Conservation (phyloP, 2,113 vertebrate species). For the Taurulus bubalis region DNA sequence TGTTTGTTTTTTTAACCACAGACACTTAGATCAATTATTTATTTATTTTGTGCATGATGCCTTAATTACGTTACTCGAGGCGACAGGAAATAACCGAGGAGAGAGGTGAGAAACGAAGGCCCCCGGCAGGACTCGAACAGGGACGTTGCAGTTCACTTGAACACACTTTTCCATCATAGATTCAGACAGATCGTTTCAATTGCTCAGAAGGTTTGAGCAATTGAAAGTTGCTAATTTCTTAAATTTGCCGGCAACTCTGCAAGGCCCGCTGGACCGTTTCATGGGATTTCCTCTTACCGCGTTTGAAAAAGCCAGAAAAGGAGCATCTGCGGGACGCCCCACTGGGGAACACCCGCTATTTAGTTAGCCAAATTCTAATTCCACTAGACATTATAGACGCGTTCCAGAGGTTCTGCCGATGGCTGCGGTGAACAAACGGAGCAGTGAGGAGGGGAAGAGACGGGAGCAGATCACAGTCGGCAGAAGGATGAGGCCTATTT, state of each 20-base stretch:
- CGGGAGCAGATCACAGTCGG: conserved; percentile 37
- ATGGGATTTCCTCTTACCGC: not conserved
- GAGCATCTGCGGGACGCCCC: not conserved
- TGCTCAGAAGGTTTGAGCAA: too few relatives aligned
- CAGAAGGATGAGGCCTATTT: conserved; percentile 58
- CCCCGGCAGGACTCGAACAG: not conserved
- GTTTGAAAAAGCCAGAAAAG: conserved; percentile 11
- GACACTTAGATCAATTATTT: not conserved
- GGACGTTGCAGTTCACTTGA: too few relatives aligned
- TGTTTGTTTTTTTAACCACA: not conserved
- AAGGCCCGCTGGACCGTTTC: not conserved
- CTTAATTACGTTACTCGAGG: not conserved
- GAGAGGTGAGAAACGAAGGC: not conserved
- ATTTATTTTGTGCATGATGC: not conserved
- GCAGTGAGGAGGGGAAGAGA: conserved; percentile 3
- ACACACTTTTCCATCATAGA: not conserved
- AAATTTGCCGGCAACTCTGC: not conserved
- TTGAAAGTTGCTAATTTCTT: not conserved
- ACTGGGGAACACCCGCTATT: not conserved
- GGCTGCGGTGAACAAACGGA: not conserved
- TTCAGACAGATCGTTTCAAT: not conserved
- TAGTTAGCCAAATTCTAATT: not conserved
- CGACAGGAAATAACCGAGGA: not conserved
- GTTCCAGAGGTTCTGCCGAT: not conserved
- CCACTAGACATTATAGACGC: not conserved